Conservation (phyloP, 2,797 vertebrate species). For the Hybognathus amarus region DNA sequence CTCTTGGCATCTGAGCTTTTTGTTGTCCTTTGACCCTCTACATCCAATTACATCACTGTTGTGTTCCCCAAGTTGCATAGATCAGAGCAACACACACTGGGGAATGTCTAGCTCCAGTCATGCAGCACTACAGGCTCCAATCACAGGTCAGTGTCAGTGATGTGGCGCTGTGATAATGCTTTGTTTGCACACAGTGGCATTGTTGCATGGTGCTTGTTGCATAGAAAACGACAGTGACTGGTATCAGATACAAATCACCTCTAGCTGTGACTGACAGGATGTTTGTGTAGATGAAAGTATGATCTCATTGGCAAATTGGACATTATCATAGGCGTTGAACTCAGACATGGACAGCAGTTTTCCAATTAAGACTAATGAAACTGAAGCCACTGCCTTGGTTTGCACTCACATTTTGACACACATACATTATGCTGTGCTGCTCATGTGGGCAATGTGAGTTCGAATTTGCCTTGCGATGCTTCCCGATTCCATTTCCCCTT, state of each 20-base stretch:
- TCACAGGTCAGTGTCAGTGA: conserved; percentile 20
- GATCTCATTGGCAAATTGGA: neutral
- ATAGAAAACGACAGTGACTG: neutral
- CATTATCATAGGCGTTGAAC: neutral
- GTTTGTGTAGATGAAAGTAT: neutral
- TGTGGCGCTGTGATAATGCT: conserved; percentile 13
- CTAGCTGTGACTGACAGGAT: conserved; percentile 2
- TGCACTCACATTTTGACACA: neutral
- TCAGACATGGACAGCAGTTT: neutral
- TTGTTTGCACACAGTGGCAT: conserved; percentile 22
- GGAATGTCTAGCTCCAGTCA: conserved; percentile 17
- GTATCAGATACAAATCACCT: neutral
- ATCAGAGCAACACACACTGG: conserved; percentile 6
- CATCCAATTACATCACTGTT: conserved; percentile 38
- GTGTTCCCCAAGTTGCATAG: conserved; percentile 2
- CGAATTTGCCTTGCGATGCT: neutral
- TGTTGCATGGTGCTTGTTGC: conserved; percentile 3
- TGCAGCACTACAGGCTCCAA: neutral
- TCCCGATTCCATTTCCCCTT: neutral
- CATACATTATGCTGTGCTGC: neutral
- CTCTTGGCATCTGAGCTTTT: conserved; percentile 23
- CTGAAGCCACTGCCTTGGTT: neutral
- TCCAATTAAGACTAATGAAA: neutral
- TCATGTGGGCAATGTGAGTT: neutral
- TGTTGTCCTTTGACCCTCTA: conserved; percentile 22